phyloP scores from a whole-genome alignment of 2,797 vertebrate species.

The Amazona ochrocephala region DNA sequence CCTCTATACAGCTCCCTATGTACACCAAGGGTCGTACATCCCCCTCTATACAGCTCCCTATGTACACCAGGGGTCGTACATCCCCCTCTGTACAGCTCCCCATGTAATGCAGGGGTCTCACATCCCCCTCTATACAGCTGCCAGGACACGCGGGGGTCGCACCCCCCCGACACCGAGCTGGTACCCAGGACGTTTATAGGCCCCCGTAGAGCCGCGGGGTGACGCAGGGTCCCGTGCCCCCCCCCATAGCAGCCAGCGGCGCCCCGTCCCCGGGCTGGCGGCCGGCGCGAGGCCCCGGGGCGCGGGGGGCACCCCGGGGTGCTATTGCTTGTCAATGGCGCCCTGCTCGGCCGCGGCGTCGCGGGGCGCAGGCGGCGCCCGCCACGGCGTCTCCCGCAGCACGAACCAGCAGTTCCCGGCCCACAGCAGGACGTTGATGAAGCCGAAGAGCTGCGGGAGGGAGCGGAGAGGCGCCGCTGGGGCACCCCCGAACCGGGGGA shows the following conservation, averaged over 20 bases:
- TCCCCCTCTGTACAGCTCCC: too few relatives aligned
- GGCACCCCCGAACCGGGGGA: too few relatives aligned
- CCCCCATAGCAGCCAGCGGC: not conserved
- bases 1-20: too few relatives aligned
- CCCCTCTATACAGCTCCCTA: too few relatives aligned
- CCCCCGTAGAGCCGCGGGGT: not conserved
- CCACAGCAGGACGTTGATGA: conserved; percentile 94
- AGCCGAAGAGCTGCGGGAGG: conserved; percentile 87
- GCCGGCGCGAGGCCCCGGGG: conserved; percentile 26
- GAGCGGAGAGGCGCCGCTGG: not conserved
- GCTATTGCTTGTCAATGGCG: conserved; percentile 77
- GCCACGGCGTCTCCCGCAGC: conserved; percentile 92
- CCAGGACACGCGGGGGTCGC: too few relatives aligned
- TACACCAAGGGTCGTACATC: too few relatives aligned
- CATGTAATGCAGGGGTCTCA: too few relatives aligned
- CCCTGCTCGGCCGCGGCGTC: conserved; percentile 81
- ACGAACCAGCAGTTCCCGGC: conserved; percentile 95
- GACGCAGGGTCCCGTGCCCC: too few relatives aligned
- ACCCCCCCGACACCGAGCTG: not conserved
- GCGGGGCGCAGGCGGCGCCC: conserved; percentile 73
- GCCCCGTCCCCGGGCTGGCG: conserved; percentile 10
- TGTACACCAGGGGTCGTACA: too few relatives aligned
- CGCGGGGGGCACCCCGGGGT: not conserved
- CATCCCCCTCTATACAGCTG: too few relatives aligned
- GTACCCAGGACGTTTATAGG: not conserved